Evolutionary conservation across 1,140 invertebrate genomes (phyloP).

Genomic region (Danaus plexippus): DNA sequence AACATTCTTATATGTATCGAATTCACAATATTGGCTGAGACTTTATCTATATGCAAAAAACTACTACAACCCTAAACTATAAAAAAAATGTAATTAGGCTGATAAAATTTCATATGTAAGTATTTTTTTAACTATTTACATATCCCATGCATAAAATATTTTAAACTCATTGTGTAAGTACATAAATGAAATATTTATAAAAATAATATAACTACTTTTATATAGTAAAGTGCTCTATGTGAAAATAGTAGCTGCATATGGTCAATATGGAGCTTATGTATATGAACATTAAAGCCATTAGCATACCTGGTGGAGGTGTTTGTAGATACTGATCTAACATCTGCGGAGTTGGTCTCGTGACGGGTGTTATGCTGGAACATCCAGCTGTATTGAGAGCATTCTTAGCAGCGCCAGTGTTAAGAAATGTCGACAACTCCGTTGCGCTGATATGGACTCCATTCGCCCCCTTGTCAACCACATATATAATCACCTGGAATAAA

Average conservation of each 20-base stretch:
- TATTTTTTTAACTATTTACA: too few species aligned
- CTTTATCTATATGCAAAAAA: too few species aligned
- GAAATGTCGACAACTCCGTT: slow-evolving; percentile 78
- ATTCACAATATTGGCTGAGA: too few species aligned
- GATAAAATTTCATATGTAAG: too few species aligned
- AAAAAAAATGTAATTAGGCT: too few species aligned
- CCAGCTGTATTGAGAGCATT: slow-evolving; percentile 80
- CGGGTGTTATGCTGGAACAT: slow-evolving; percentile 75
- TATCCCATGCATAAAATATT: not conserved
- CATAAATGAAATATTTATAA: not conserved
- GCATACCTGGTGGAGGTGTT: slow-evolving; percentile 82
- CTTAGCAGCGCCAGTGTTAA: slow-evolving; percentile 79
- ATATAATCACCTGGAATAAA: slow-evolving; percentile 73
- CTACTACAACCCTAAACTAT: too few species aligned
- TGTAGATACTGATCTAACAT: slow-evolving; percentile 92
- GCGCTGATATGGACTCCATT: slow-evolving; percentile 81
- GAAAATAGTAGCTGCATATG: too few species aligned
- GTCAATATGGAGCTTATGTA: too few species aligned
- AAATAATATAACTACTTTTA: too few species aligned
- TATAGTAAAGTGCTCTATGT: too few species aligned
- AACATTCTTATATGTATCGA: too few species aligned
- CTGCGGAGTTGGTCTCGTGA: slow-evolving; percentile 78
- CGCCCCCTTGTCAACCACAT: slow-evolving; percentile 81
- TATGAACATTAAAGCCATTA: too few species aligned
- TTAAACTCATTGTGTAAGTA: not conserved